Conservation (phyloP, 2,113 vertebrate species). For the Ptilorrhoa leucosticta region DNA sequence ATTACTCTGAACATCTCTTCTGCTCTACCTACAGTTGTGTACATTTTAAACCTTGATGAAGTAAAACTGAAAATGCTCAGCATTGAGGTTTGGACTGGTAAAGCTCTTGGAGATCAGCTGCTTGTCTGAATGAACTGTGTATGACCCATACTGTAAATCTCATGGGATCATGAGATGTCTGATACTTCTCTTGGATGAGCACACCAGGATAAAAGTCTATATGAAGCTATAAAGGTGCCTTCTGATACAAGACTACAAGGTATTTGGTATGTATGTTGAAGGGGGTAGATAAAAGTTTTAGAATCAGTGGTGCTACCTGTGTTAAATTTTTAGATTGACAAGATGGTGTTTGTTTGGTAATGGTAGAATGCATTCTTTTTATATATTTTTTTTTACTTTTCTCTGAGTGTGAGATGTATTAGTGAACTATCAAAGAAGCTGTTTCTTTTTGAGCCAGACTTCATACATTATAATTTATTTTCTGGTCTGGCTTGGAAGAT, state of each 20-base stretch:
- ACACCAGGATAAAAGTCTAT: background rate
- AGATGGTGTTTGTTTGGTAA: background rate
- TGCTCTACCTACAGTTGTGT: background rate
- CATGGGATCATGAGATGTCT: background rate
- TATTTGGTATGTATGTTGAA: slow-evolving; percentile 24
- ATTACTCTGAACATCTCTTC: background rate
- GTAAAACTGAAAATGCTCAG: background rate
- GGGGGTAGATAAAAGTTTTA: background rate
- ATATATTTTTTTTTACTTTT: background rate
- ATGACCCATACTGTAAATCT: background rate
- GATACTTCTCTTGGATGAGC: background rate
- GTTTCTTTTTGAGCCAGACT: background rate
- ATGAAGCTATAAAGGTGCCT: background rate
- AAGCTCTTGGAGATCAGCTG: background rate
- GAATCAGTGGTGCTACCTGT: background rate
- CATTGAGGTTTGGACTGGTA: background rate
- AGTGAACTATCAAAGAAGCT: background rate
- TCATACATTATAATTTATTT: background rate
- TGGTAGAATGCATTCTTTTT: background rate
- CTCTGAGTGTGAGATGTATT: background rate
- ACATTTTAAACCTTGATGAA: background rate
- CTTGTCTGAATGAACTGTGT: slow-evolving; percentile 3
- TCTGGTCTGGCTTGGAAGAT: background rate
- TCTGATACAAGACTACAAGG: background rate
- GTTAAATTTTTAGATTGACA: background rate